phyloP scores from a whole-genome alignment of 2,888 invertebrate genomes.

The Cephus pygmeus region DNA sequence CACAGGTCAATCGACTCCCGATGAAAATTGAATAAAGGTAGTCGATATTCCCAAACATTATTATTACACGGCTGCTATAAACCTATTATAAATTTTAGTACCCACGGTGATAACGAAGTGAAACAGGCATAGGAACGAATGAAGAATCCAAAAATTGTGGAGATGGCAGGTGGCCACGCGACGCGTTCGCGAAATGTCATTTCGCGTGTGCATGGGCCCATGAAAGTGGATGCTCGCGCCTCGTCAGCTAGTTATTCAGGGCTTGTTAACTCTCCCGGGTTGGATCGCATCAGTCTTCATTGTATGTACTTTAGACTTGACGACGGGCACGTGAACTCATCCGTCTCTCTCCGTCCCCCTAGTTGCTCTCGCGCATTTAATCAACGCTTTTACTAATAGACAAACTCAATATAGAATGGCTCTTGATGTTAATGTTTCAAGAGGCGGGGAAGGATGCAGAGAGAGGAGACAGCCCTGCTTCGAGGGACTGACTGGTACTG shows the following conservation, averaged over 20 bases:
- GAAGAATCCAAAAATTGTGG: too few relatives aligned
- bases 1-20: too few relatives aligned
- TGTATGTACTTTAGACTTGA: slow-evolving; percentile 38
- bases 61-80: too few relatives aligned
- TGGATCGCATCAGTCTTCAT: slow-evolving; percentile 55
- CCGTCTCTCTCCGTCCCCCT: slow-evolving; percentile 40
- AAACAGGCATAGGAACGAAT: not conserved
- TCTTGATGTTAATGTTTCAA: slow-evolving; percentile 47
- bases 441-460: slow-evolving; percentile 8
- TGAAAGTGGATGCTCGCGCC: slow-evolving; percentile 42
- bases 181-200: not conserved
- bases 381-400: slow-evolving; percentile 63
- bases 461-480: slow-evolving; percentile 12
- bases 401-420: slow-evolving; percentile 59
- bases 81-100: not conserved
- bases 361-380: slow-evolving; percentile 50
- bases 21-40: too few relatives aligned
- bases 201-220: slow-evolving; percentile 37
- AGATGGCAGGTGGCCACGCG: not conserved
- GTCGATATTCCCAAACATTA: too few relatives aligned
- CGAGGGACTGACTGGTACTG: slow-evolving; percentile 36
- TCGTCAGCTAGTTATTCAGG: slow-evolving; percentile 52
- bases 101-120: not conserved
- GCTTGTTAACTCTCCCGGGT: slow-evolving; percentile 43
- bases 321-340: slow-evolving; percentile 19